Evolutionary conservation across 2,797 vertebrate genomes (phyloP), one percentile per base, ranked within the genome.

Genomic region (Enoplosus armatus): DNA sequence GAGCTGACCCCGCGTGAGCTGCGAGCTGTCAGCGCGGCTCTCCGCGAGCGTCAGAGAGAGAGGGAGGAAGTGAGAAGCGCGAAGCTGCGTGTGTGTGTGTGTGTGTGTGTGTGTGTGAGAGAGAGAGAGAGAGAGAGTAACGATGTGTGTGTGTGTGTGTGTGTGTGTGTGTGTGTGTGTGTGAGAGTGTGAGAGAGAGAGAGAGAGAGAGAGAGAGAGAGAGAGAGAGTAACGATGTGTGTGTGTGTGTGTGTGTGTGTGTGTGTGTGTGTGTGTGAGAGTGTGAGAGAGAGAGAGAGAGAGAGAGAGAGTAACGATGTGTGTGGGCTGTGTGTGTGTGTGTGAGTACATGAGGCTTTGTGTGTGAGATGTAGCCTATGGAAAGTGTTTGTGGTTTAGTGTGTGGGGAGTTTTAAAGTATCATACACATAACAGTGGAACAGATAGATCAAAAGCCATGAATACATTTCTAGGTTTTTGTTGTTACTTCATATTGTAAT

Each of bases 11-110:
- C 45, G 63, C 63, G 75, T 10, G 89, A 87, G 75, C 82, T 56
- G 56, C 65, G 77, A 80, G 63, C 77, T 81, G 84, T 77, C 77
- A 72, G 71, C 22, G 72, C 39, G 41, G 18, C 55, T 56, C 18
- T 71, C 20, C 77, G 77, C 70, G 77, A 68, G 60, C 22, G 63
- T 35, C 22, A 20, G 18, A 22, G 54, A 35, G n/a, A 33, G 55
- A 72, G 60, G 43, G 71, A 81, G 56, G 50, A 33, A 37, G n/a
- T 8, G 67, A 11, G 37, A 24, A 16, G 39, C 39, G 6, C 20
- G 43, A 41, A 41, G 41, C 41, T 45, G 45, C 9, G 11, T 4
- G 53, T 9, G 68, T 9, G 8, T 35, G 8, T 9, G 35, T 35
- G 35, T 9, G 8, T 35, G 35, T 9, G 35, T 35, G 51, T 35